Base-by-base conservation (phyloP, 2,797 vertebrate genomes). In the Mormyrops boulengeri region DNA sequence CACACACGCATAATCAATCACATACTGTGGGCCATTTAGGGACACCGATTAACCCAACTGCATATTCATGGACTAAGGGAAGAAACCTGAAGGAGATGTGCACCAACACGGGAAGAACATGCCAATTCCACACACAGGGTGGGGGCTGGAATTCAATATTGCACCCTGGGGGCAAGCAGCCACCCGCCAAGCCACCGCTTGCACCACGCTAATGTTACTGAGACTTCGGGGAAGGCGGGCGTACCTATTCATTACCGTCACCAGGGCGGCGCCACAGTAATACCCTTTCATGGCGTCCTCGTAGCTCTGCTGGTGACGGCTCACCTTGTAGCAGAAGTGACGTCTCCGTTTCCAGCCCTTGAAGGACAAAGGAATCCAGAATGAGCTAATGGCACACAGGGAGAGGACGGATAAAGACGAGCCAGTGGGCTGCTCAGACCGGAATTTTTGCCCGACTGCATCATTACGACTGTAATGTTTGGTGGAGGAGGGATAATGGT, bases 341-440 rank as follows among this genome's bases (percentile, higher is more conserved):
- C 96, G 95, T 53, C 97, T 96, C 93, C 97, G 96, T 94, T 96
- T 97, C 98, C 98, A 99, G 90, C 95, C 97, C 98, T 99, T 94
- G 92, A 94, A 89, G 90, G 22, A 89, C 8, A 91, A 26, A 69
- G 5, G 52, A 41, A 50, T 30, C 47, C 6, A 12, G 8, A 17
- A 57, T 34, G 12, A 53, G 85, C 5, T 26, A 34, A 80, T 5
- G n/a, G 14, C 26, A 77, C 34, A 87, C 17, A n/a, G 3, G 77
- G 66, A 26, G 44, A 22, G 8, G 34, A 47, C 17, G 17, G n/a
- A 49, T 80, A 17, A 82, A 26, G 19, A 5, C 0, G 17, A 41
- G 62, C 62, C 62, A 14, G 26, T 14, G 62, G 26, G 62, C 11
- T 12, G 62, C 62, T 69, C 3, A 9, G 62, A 69, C 9, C 26